A percentile compares a stretch with the other conserved stretches of the same genome.
These are phyloP conservation scores for Caenorhabditis doughertyi DNA, from an alignment of 2,888 invertebrate species.

Conservation along the genomic window DNA sequence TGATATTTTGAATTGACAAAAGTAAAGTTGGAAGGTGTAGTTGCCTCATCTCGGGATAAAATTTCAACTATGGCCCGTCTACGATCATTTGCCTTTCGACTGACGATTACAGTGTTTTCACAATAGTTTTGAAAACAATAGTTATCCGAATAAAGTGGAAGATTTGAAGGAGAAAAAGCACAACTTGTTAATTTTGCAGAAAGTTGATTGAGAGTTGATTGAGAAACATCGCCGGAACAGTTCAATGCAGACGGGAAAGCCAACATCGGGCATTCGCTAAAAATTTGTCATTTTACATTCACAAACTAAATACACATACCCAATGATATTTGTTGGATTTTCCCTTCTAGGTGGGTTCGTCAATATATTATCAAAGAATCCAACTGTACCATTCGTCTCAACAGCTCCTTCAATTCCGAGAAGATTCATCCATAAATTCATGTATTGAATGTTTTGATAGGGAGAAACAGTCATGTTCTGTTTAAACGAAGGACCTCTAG, in stretches of 20 bases:
- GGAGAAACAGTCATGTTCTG: constrained; percentile 68
- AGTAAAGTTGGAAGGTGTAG: constrained; percentile 18
- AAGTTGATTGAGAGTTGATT: constrained; percentile 27
- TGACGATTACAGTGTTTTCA: constrained; percentile 59
- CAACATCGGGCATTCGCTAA: constrained; percentile 53
- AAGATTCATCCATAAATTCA: constrained; percentile 75
- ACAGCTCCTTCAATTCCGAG: constrained; percentile 62
- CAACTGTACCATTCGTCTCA: constrained; percentile 79
- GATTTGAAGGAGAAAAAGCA: constrained; percentile 33
- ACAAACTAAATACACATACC: background rate
- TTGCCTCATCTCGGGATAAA: constrained; percentile 40
- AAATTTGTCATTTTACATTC: background rate
- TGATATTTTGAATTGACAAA: constrained; percentile 53
- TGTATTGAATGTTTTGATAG: constrained; percentile 80
- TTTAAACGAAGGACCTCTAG: constrained; percentile 78
- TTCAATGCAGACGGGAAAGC: constrained; percentile 34
- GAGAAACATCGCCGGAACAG: constrained; percentile 29
- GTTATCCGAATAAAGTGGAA: constrained; percentile 53
- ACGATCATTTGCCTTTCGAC: constrained; percentile 16
- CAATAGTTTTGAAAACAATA: constrained; percentile 67
- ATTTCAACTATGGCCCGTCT: constrained; percentile 44
- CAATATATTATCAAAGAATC: constrained; percentile 69
- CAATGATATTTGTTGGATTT: constrained; percentile 24
- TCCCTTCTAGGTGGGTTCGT: constrained; percentile 38
- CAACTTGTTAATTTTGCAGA: constrained; percentile 39